Base-by-base conservation (phyloP, 2,113 vertebrate genomes). In the Cololabis saira region DNA sequence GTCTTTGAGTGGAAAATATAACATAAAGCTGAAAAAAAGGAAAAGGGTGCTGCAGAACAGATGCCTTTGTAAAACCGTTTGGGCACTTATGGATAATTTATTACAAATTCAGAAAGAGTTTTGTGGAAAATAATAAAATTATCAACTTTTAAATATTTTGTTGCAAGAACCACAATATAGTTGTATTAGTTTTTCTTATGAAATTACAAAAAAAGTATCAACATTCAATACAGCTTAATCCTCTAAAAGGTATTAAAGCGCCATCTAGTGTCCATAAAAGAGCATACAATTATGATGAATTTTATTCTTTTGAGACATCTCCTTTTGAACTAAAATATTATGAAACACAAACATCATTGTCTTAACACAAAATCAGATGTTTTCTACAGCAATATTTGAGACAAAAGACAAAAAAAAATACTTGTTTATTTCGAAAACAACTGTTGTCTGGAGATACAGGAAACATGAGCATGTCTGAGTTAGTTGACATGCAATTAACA, bases 181-280 rank as follows among this genome's bases (percentile, higher is more conserved):
- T 17, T 7, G 5, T 7, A 7, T 45, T 45, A 65, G n/a, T n/a
- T 24, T 16, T 42, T 44, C 1, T 22, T 7, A 1, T 27, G 21
- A 66, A 33, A 17, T 13, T 16, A n/a, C 42, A 1, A 47, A 42
- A n/a, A 43, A 17, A 37, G 24, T 37, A 37, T 11, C 33, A 37
- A 19, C 21, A 7, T 42, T 37, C 12, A 50, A 27, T 17, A 15
- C 13, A 45, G 2, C n/a, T 42, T 16, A 22, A n/a, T 11, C 48
- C 51, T 50, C 17, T 16, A 42, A 3, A 8, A 69, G 12, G 74
- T 65, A 41, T 37, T 69, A 22, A 68, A 71, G 78, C 71, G 68
- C 81, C 89, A 80, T 69, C 87, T 89, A 86, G 85, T 79, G 86
- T 52, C 47, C 5, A 18, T 22, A 12, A 17, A 45, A 27, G n/a